phyloP scores from a whole-genome alignment of 64 coral and sea anemone species.

The Porites lutea region DNA sequence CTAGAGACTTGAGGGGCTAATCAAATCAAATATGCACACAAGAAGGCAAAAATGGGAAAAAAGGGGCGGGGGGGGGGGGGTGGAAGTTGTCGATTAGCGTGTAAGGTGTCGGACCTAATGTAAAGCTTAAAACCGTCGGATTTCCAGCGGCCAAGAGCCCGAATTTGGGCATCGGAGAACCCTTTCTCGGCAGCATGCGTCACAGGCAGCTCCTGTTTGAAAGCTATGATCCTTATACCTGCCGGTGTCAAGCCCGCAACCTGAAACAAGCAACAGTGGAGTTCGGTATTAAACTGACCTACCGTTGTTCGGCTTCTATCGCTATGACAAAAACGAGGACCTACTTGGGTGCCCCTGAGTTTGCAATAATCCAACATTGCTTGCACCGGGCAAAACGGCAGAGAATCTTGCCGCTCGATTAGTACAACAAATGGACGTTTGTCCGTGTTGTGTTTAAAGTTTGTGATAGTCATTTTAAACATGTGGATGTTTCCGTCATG shows the following conservation, averaged over 20 bases:
- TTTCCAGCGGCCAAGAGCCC: not conserved
- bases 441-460: constrained; percentile 32
- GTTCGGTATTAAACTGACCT: not conserved
- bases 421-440: constrained; percentile 18
- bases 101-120: no score
- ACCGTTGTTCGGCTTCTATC: not conserved
- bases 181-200: not conserved
- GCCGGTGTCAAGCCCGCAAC: not conserved
- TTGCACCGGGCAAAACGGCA: not conserved
- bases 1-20: no score
- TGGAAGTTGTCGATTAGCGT: no score
- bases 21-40: no score
- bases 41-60: no score
- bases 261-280: not conserved
- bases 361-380: not conserved
- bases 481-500: not conserved
- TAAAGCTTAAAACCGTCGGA: constrained; percentile 10
- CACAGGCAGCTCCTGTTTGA: not conserved
- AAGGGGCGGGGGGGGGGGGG: no score
- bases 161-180: no score
- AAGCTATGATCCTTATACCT: not conserved
- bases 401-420: constrained; percentile 1
- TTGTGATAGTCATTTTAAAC: constrained; percentile 37
- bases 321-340: not conserved
- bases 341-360: not conserved